A percentile compares a stretch with the other conserved stretches of the same genome.
Conservation (phyloP, 2,888 invertebrate species). For the Athalia rosae region DNA sequence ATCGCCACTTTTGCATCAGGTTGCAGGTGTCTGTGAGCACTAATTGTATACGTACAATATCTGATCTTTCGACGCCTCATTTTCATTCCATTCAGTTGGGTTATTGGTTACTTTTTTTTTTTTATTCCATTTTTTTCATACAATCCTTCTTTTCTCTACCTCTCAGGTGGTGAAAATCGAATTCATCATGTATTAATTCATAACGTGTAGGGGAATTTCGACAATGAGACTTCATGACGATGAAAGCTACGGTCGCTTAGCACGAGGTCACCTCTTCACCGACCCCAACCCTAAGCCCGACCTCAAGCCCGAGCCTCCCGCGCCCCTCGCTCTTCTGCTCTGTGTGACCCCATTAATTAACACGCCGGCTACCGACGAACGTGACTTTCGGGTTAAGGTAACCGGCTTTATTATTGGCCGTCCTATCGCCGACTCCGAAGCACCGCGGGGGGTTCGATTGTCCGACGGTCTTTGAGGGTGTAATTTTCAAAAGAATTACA, state of each 20-base stretch:
- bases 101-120: too few species aligned
- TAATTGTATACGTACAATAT: too few species aligned
- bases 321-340: constrained; percentile 12
- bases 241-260: constrained; percentile 24
- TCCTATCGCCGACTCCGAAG: constrained; percentile 18
- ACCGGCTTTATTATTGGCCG: constrained; percentile 1
- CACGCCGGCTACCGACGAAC: constrained; percentile 38
- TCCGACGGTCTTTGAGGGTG: background rate
- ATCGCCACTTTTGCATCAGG: too few species aligned
- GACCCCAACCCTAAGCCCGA: background rate
- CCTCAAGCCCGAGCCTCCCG: background rate
- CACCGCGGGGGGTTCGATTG: constrained; percentile 30
- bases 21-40: too few species aligned
- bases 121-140: too few species aligned
- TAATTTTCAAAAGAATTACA: background rate
- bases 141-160: too few species aligned
- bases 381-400: constrained; percentile 41
- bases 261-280: background rate
- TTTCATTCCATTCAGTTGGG: too few species aligned
- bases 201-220: background rate
- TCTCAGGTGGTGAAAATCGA: too few species aligned
- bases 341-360: constrained; percentile 38
- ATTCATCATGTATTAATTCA: too few species aligned
- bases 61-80: too few species aligned
- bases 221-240: constrained; percentile 3